Evolutionary conservation across 2,113 vertebrate genomes (phyloP).

Genomic region (Arizona elegans): DNA sequence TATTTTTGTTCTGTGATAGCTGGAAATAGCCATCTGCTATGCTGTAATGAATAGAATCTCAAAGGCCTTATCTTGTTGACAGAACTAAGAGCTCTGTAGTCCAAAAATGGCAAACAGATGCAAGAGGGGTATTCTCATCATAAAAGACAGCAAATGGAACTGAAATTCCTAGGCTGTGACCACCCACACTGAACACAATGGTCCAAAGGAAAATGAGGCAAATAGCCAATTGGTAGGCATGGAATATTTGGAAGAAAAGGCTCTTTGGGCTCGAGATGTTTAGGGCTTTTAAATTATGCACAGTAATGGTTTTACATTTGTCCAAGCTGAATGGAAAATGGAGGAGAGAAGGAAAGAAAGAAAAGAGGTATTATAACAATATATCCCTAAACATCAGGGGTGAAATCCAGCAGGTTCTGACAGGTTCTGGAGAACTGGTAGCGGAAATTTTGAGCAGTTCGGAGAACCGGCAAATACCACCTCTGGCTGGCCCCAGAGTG

Average conservation of each 20-base stretch:
- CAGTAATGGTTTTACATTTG: conserved; percentile 23
- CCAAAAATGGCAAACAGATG: neutral
- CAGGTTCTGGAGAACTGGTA: no score
- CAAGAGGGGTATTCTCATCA: neutral
- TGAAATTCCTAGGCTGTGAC: accelerated
- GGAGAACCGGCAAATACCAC: no score
- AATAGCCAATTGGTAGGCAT: neutral
- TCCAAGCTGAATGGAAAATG: conserved; percentile 5
- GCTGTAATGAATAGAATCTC: neutral
- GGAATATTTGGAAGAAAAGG: conserved; percentile 4
- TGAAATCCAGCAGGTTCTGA: no score
- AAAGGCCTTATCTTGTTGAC: conserved; percentile 17
- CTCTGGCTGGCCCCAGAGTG: no score
- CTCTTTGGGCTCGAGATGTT: neutral
- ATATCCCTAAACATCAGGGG: conserved; percentile 48
- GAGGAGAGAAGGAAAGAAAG: neutral
- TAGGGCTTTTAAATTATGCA: conserved; percentile 28
- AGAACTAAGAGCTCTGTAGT: accelerated
- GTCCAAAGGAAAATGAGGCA: neutral
- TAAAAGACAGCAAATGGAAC: accelerated
- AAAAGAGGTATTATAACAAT: conserved; percentile 39
- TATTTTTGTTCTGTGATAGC: neutral
- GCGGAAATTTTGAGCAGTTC: no score
- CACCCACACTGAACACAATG: neutral
- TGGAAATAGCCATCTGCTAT: neutral